These are phyloP conservation scores for Virgularia gustaviana DNA, from an alignment of 92 coral and sea anemone genomes.

Conservation along the genomic window DNA sequence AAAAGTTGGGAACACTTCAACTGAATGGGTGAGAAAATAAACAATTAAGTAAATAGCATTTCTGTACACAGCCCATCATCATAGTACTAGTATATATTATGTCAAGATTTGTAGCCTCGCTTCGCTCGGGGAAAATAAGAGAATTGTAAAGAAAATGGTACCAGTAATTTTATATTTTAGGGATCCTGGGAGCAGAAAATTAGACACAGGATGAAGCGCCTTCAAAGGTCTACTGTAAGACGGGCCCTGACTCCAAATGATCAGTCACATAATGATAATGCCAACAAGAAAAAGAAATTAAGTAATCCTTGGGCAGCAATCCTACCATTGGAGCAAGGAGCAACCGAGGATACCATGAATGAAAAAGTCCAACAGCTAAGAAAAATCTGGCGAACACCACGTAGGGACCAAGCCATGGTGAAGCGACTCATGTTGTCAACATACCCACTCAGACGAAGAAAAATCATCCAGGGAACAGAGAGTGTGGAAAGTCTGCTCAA, in stretches of 20 bases:
- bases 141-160: background rate
- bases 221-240: constrained; percentile 31
- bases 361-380: constrained; percentile 26
- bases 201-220: constrained; percentile 42
- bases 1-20: constrained; percentile 20
- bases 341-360: constrained; percentile 20
- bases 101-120: background rate
- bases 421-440: constrained; percentile 37
- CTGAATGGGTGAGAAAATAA: constrained; percentile 40
- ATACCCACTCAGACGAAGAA: constrained; percentile 32
- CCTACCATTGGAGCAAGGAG: constrained; percentile 11
- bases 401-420: constrained; percentile 33
- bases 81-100: background rate
- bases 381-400: constrained; percentile 26
- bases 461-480: constrained; percentile 15
- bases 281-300: background rate
- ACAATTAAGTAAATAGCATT: background rate
- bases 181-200: constrained; percentile 51
- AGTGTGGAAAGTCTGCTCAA: constrained; percentile 26
- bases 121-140: background rate
- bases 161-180: constrained; percentile 18
- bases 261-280: background rate
- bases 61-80: background rate
- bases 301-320: constrained; percentile 3
- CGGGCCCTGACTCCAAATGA: background rate